Conservation (phyloP, 2,888 invertebrate genomes). For the Drosophila nigricruria region DNA sequence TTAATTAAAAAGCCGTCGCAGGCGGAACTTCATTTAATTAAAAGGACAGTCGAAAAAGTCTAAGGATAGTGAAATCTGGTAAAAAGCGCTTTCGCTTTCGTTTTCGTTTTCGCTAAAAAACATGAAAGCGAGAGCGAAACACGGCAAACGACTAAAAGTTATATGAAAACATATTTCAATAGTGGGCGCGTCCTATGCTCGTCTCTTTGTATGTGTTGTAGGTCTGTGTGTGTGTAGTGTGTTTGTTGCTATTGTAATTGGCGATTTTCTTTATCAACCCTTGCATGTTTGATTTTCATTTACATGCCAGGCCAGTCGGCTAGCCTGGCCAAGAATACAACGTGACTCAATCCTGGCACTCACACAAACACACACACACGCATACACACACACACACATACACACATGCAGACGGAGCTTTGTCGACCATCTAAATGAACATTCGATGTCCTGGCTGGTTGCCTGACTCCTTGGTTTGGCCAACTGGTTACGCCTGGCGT, state of each 20-base stretch:
- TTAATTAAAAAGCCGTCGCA: slow-evolving; percentile 67
- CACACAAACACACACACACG: slow-evolving; percentile 39
- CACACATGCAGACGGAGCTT: neutral
- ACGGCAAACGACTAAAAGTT: slow-evolving; percentile 54
- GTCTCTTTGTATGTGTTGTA: neutral
- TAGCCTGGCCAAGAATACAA: slow-evolving; percentile 76
- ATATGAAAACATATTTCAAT: slow-evolving; percentile 76
- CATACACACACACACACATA: slow-evolving; percentile 19
- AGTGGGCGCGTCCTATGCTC: slow-evolving; percentile 64
- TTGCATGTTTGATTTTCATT: slow-evolving; percentile 86
- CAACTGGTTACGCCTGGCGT: slow-evolving; percentile 64
- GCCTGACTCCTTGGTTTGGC: slow-evolving; percentile 37
- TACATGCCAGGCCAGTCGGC: slow-evolving; percentile 73
- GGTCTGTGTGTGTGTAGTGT: slow-evolving; percentile 20
- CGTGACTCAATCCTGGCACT: slow-evolving; percentile 70
- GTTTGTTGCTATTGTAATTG: slow-evolving; percentile 60
- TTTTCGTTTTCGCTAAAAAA: slow-evolving; percentile 13
- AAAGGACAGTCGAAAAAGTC: slow-evolving; percentile 38
- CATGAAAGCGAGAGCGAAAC: slow-evolving; percentile 37
- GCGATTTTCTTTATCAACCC: slow-evolving; percentile 83
- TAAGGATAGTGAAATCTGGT: slow-evolving; percentile 54
- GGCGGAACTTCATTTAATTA: slow-evolving; percentile 62
- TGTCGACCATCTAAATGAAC: slow-evolving; percentile 62
- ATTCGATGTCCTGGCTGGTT: slow-evolving; percentile 75
- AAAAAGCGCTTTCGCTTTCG: slow-evolving; percentile 33